Base-by-base conservation (phyloP, 2,113 vertebrate genomes). In the Numenius arquata region DNA sequence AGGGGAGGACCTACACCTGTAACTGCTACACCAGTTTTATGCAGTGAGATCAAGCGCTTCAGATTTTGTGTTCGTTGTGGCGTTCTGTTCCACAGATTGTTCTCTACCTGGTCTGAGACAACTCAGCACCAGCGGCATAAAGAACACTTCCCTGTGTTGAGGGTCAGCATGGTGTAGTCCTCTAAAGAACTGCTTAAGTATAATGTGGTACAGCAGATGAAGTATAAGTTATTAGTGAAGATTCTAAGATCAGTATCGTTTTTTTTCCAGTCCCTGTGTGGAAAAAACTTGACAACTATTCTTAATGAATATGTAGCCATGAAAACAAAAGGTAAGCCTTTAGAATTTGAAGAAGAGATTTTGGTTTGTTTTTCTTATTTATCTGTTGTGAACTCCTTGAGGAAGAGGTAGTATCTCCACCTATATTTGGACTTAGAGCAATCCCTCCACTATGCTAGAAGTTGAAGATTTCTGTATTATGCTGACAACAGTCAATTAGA, bases 231-330 rank as follows among this genome's bases (percentile, higher is more conserved):
- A 14, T 16, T 67, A 36, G 15, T 79, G 15, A 73, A 80, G 21
- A 45, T 88, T 90, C 66, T 95, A 87, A 97, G n/a, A 65, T 72
- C 30, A 18, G 29, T 94, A 2, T 72, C 89, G 80, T 85, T 85
- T 76, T 43, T 89, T 89, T 98, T 97, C 29, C 97, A 99, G 99
- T 99, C 99, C 23, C 91, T 99, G 55, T 99, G 99, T 98, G 99
- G 99, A 92, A 99, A 99, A 98, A 99, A 98, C 95, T 97, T 99
- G 95, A 99, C 98, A 87, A 99, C 99, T 67, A 99, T 99, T 96
- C 97, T 99, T 91, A 99, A 99, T 70, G 99, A 99, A 90, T 99
- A 99, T 15, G 98, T 99, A 90, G 98, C 98, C 91, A 98, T 98
- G 95, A 99, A 99, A 98, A 97, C 99, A 86, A 99, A 99, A 98